Evolutionary conservation across 2,113 vertebrate genomes (phyloP), one percentile per base, ranked within the genome.

Genomic region (Sorex araneus): DNA sequence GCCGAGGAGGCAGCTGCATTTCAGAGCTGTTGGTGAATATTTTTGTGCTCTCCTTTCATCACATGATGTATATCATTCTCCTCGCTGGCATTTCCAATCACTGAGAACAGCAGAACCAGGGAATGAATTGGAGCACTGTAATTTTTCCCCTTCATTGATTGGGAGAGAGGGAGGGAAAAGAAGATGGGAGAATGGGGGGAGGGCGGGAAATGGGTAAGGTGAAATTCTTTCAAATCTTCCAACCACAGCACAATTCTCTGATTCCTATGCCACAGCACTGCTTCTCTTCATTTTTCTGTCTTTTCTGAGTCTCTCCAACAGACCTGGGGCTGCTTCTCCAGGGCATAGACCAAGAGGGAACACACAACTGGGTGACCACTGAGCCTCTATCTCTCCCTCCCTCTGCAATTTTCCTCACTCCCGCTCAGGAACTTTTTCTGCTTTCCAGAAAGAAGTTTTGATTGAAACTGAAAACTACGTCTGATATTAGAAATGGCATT

Each of bases 1-100:
- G 79, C 79, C 7, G 25, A 2, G 36, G 89, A 92, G 70, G 79
- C 86, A 84, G 94, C 83, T 89, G 88, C 71, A 67, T 95, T 94
- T 95, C 82, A 79, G 54, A 40, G 93, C 83, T 78, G 64, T 74
- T 71, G 87, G 89, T 81, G 90, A 90, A 69, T 89, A 81, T 84
- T 80, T 95, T 13, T 93, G 93, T 80, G 21, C 67, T 81, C 67
- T 79, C 76, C 66, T 93, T 95, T 93, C 84, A 90, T 92, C 91
- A 57, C 32, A 84, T 47, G 94, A 95, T 91, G 77, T 95, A 88
- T 91, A 93, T 87, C 79, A 93, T 82, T 82, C 84, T 77, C 70
- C 64, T 93, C 4, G 0, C 86, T 94, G 94, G 93, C 84, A 32
- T 95, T 96, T 96, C 92, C 92, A 95, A 75, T 95, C 92, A 85